These are phyloP conservation scores for Cotesia congregata DNA, from an alignment of 2,888 invertebrate genomes.

Conservation along the genomic window DNA sequence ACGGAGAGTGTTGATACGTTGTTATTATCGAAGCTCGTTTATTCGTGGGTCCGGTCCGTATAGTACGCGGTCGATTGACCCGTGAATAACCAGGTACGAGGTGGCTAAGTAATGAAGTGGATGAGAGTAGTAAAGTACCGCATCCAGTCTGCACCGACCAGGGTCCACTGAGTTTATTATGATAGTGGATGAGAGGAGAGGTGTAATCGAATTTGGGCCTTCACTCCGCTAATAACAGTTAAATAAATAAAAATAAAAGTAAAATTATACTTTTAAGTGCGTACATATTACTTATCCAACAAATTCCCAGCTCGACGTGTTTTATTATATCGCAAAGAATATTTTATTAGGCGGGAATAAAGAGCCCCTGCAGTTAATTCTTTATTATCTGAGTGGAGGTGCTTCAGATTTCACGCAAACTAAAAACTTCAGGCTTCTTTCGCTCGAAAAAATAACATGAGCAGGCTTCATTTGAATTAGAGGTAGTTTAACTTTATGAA, in stretches of 20 bases:
- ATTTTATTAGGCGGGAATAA: conserved; percentile 29
- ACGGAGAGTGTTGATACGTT: conserved; percentile 3
- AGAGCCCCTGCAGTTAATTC: conserved; percentile 24
- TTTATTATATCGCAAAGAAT: conserved; percentile 27
- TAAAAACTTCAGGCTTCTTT: not conserved
- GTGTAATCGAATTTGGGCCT: conserved; percentile 26
- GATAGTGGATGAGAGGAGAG: not conserved
- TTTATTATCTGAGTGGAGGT: conserved; percentile 19
- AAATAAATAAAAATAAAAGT: conserved; percentile 9
- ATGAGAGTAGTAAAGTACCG: conserved; percentile 20
- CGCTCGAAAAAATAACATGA: not conserved
- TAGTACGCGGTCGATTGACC: conserved; percentile 18
- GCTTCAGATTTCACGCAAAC: not conserved
- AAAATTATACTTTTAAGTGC: not conserved
- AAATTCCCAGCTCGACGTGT: conserved; percentile 9
- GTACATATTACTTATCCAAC: conserved; percentile 1
- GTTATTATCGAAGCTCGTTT: conserved; percentile 11
- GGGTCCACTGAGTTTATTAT: not conserved
- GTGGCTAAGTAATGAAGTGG: conserved; percentile 21
- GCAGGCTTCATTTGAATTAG: not conserved
- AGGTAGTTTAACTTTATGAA: not conserved
- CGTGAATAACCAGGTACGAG: not conserved
- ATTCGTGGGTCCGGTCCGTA: not conserved
- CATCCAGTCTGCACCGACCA: not conserved
- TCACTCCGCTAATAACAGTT: no score